Base-by-base conservation (phyloP, 2,888 invertebrate species). In the Coleophora deauratella region DNA sequence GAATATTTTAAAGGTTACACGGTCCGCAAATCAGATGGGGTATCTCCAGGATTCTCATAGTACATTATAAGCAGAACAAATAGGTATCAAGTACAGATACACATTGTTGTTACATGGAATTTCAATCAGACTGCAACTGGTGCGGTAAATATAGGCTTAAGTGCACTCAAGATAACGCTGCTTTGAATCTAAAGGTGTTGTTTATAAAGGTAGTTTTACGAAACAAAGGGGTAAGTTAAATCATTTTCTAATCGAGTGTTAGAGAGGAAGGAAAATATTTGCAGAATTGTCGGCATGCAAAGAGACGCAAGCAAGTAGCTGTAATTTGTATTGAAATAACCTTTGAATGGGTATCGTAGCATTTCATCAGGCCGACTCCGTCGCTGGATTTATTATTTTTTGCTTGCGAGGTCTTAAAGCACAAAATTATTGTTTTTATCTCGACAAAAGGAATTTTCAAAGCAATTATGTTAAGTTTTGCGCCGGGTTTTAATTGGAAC, bases 241-340 rank as follows among this genome's bases (percentile, higher is more conserved):
- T 37, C 59, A 52, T 64, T 61, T 42, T 52, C 43, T 45, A 44
- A 39, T 37, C 27, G 46, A 53, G 64, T 65, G 60, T 69, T 74
- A 72, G 74, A 71, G 71, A 70, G 62, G 65, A 69, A 39, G 77
- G 70, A 73, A 81, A 82, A 69, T 75, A 85, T 85, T 76, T 74
- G 79, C 78, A 80, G 81, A 79, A 85, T 84, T 76, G 76, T 73
- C 78, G 84, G 84, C 76, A 72, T 62, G 74, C 75, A 66, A 66
- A 61, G 76, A 66, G 75, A 61, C 69, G 71, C 77, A 72, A 72
- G 78, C 77, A 77, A 82, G 82, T 79, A 77, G 75, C 78, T 69
- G 80, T 78, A 81, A 84, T 84, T 84, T 82, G 81, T 82, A 84
- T 84, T 77, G 78, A 76, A 85, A 82, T 84, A 84, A 76, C 76